Evolutionary conservation across 2,113 vertebrate genomes (phyloP), one percentile per base, ranked within the genome.

Genomic region (Oryzias celebensis): DNA sequence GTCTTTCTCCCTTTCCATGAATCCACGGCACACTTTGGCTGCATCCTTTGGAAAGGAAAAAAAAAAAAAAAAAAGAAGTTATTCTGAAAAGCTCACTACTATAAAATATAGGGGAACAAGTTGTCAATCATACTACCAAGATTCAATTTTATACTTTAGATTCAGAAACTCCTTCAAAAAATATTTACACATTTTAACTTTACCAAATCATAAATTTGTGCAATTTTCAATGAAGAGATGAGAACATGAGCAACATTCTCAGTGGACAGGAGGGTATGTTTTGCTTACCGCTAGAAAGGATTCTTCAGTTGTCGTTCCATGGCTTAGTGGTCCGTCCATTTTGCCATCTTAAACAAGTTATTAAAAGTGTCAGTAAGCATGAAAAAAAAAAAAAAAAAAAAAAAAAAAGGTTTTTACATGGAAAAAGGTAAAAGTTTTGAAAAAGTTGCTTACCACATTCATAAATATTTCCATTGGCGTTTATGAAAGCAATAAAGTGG

Each of bases 401-500:
- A 62, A 7, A 73, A 63, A 69, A 13, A 7, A 28, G 2, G 52
- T 2, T 3, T 2, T 77, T 36, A 71, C 14, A 3, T 0, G 44
- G 0, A 49, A 45, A 70, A 61, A 1, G 26, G 49, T 26, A 69
- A 0, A 55, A n/a, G 69, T 1, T 6, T 51, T 52, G n/a, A 36
- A 12, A 16, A 56, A 1, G 22, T 22, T 36, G 68, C 95, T 71
- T 90, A 98, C 97, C 97, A 54, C 98, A 73, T 84, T 99, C 97
- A 85, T 94, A 95, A 24, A 99, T 93, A 0, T 96, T 90, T 69
- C 93, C 94, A 36, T 96, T 94, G 62, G 94, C 91, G 5, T 93
- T 94, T 78, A 93, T 91, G 76, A 99, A 97, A 43, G 98, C 91
- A 81, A 98, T 94, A 63, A 99, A 97, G 75, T 99, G 97, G 76